Evolutionary conservation across 2,888 invertebrate genomes (phyloP).

Genomic region (Asteroscopus sphinx): DNA sequence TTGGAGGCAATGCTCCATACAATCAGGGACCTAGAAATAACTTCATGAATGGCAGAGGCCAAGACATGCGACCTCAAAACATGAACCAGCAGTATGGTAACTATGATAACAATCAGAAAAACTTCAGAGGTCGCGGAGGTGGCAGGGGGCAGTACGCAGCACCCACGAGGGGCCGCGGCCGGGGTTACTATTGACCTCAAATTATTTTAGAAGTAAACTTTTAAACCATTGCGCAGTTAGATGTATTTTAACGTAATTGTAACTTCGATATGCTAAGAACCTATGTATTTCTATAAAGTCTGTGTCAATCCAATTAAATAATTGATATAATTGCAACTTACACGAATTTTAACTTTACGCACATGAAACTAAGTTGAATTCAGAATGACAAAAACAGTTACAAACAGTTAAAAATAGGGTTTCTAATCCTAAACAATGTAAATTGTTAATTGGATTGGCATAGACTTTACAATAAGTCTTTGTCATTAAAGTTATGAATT

Average conservation of each 20-base stretch:
- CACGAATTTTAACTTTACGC: no score
- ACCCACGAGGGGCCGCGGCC: conserved; percentile 70
- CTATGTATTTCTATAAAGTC: conserved; percentile 34
- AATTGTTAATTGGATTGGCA: no score
- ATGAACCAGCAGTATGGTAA: conserved; percentile 63
- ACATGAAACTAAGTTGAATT: no score
- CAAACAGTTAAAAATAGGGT: no score
- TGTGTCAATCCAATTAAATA: no score
- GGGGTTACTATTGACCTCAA: conserved; percentile 55
- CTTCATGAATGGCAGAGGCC: conserved; percentile 66
- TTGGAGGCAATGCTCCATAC: conserved; percentile 39
- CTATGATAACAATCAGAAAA: conserved; percentile 53
- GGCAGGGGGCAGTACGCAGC: conserved; percentile 65
- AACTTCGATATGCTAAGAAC: conserved; percentile 19
- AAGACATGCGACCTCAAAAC: conserved; percentile 57
- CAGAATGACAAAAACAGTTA: no score
- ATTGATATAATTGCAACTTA: no score
- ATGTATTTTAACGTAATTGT: conserved; percentile 32
- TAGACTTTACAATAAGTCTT: no score
- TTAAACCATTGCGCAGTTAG: conserved; percentile 17
- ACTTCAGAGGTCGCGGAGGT: conserved; percentile 68
- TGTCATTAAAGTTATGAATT: no score
- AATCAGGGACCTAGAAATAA: conserved; percentile 67
- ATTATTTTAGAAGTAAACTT: conserved; percentile 11
- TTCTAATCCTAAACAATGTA: no score